phyloP scores from a whole-genome alignment of 2,113 vertebrate genomes.

The Poicephalus meyeri region DNA sequence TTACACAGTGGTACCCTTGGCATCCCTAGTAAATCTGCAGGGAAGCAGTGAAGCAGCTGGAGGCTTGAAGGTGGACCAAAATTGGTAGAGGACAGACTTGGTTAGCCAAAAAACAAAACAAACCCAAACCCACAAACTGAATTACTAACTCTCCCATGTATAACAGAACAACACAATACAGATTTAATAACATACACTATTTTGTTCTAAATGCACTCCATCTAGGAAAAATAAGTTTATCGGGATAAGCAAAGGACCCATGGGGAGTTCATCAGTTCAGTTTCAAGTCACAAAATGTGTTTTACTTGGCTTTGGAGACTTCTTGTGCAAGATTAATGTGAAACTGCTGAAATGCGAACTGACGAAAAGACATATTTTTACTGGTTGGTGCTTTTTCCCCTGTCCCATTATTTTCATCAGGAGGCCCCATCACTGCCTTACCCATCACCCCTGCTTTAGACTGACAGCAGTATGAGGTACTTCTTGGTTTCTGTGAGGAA shows the following conservation, averaged over 20 bases:
- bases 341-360: constrained; percentile 58
- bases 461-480: not conserved
- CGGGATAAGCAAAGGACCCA: constrained; percentile 50
- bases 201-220: constrained; percentile 63
- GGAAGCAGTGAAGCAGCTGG: constrained; percentile 48
- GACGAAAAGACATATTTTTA: constrained; percentile 56
- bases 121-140: constrained; percentile 11
- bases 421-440: not conserved
- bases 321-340: constrained; percentile 67
- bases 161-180: constrained; percentile 56
- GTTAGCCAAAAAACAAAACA: constrained; percentile 48
- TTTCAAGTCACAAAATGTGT: constrained; percentile 67
- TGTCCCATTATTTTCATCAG: not conserved
- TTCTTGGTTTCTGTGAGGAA: constrained; percentile 23
- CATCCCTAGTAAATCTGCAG: constrained; percentile 51
- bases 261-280: constrained; percentile 72
- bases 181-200: constrained; percentile 66
- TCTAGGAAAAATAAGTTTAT: constrained; percentile 68
- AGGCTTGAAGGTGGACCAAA: constrained; percentile 56
- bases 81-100: constrained; percentile 31
- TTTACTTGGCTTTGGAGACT: constrained; percentile 68
- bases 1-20: constrained; percentile 63
- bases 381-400: constrained; percentile 40
- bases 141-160: constrained; percentile 71
- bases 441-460: not conserved